phyloP scores from a whole-genome alignment of 2,888 invertebrate species.

The Eupithecia pulchellata region DNA sequence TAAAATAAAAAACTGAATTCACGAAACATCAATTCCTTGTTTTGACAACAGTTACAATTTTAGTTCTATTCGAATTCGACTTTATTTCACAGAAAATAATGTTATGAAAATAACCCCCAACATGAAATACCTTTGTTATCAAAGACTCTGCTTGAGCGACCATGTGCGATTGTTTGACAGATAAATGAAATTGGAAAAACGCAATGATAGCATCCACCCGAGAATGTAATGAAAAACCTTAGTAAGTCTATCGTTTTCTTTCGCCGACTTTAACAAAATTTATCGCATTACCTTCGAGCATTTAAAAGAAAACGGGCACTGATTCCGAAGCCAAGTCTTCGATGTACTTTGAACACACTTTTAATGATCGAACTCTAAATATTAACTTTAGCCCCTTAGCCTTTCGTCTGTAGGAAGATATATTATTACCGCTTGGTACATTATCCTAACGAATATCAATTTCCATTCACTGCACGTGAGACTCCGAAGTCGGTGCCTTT shows the following conservation, averaged over 20 bases:
- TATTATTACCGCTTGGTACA: not conserved
- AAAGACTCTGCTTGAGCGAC: not conserved
- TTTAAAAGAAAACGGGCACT: slow-evolving; percentile 9
- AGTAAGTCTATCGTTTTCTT: slow-evolving; percentile 12
- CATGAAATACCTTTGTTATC: not conserved
- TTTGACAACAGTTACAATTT: not conserved
- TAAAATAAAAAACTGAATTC: not conserved
- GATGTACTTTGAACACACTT: not conserved
- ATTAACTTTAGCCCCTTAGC: not conserved
- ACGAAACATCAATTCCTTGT: not conserved
- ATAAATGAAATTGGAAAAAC: not conserved
- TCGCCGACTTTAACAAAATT: slow-evolving; percentile 32
- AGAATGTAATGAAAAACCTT: slow-evolving; percentile 3
- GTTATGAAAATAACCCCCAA: not conserved
- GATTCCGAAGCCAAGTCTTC: not conserved
- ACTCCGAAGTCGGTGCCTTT: not conserved
- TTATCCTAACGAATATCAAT: not conserved
- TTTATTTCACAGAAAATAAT: not conserved
- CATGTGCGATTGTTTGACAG: not conserved
- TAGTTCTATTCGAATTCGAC: not conserved
- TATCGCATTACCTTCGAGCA: slow-evolving; percentile 20
- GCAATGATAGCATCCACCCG: not conserved
- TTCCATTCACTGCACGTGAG: not conserved
- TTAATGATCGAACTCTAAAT: not conserved
- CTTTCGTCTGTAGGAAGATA: not conserved